Base-by-base conservation (phyloP, 2,888 invertebrate species). In the Bugulina stolonifera region DNA sequence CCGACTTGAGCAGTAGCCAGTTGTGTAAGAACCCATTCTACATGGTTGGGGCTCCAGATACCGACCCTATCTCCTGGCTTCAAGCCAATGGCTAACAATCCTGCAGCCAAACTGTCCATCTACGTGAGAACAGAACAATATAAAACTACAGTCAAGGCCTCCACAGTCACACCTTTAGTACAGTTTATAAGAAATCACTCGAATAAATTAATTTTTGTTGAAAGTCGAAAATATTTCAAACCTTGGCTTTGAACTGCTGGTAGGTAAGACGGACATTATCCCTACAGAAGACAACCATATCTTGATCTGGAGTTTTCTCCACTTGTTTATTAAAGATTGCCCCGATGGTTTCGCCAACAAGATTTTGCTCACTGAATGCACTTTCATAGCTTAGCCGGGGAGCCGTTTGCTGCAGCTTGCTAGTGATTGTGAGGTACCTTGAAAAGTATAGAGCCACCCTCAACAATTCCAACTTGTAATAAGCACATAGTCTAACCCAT, bases 1-100 rank as follows among this genome's bases (percentile, higher is more conserved):
- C 93, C 93, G 0, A 89, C 88, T 75, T 91, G 88, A 0, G 90
- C 88, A 0, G 90, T 88, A 0, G 90, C 93, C 80, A 90, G 85
- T 81, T 90, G 89, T 0, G 89, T 77, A 0, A 92, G 77, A 74
- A 90, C 88, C 93, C 93, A 94, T 80, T 92, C 90, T 64, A 88
- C 81, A 52, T 87, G 86, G 83, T 93, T 94, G 0, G 92, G 91
- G 0, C 90, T 89, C 91, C 91, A 93, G 29, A 94, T 86, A 0
- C 90, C 93, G 1, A 94, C 80, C 10, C 90, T 84, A 79, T 94
- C 93, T 0, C 92, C 92, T 35, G 84, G 87, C 72, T 88, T 81
- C 25, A 93, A 79, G 0, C 93, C 93, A 32, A 91, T 78, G 54
- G 88, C 87, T n/a, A 87, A 77, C 0, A 93, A 86, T 0, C 91